These are phyloP conservation scores for Cosmia pyralina DNA, from an alignment of 2,888 invertebrate species.

Conservation along the genomic window DNA sequence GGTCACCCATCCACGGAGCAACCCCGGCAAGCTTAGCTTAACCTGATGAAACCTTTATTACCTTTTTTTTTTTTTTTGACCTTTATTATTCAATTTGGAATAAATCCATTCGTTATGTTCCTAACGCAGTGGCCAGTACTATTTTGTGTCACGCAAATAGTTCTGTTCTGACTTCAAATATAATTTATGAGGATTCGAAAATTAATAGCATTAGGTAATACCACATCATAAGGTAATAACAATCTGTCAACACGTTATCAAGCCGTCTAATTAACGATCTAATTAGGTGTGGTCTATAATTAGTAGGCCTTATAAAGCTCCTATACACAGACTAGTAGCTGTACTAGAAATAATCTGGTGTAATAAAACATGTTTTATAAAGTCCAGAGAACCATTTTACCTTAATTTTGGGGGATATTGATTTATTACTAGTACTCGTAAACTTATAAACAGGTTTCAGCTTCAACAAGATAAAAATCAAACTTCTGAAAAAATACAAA, in stretches of 20 bases:
- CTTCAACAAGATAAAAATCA: not conserved
- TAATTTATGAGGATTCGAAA: constrained; percentile 36
- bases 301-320: not conserved
- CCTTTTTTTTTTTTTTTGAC: too few species aligned
- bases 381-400: too few species aligned
- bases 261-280: constrained; percentile 28
- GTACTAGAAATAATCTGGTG: too few species aligned
- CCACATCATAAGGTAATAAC: constrained; percentile 27
- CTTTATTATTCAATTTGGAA: not conserved
- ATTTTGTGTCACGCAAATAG: not conserved
- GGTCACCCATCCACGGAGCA: too few species aligned
- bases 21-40: too few species aligned
- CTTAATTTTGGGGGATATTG: too few species aligned
- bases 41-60: too few species aligned
- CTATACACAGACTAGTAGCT: too few species aligned
- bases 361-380: too few species aligned
- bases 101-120: not conserved
- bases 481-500: not conserved
- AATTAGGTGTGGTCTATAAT: constrained; percentile 14
- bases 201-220: constrained; percentile 22
- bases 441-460: not conserved
- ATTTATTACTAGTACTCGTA: too few species aligned
- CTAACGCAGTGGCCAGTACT: not conserved
- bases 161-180: not conserved
- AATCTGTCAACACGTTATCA: constrained; percentile 34